These are phyloP conservation scores for Zoanthus sociatus DNA, from an alignment of 92 coral and sea anemone species.

Conservation along the genomic window DNA sequence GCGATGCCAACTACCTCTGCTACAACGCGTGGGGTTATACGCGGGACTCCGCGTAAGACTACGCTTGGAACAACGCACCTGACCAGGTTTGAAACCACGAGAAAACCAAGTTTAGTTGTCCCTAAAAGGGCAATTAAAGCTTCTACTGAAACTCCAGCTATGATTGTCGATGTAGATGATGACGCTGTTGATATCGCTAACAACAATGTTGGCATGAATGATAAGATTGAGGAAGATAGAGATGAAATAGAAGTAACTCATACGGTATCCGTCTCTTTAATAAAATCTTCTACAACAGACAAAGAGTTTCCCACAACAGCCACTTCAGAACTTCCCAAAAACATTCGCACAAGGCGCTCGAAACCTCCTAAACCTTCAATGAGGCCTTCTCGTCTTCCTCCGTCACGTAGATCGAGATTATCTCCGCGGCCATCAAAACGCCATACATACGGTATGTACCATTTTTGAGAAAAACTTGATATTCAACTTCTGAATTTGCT, in stretches of 20 bases:
- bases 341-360: not conserved
- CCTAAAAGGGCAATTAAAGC: not conserved
- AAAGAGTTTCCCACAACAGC: not conserved
- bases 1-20: not conserved
- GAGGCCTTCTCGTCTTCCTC: not conserved
- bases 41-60: not conserved
- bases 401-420: not conserved
- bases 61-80: not conserved
- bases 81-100: not conserved
- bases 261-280: not conserved
- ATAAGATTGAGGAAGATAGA: not conserved
- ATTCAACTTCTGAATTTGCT: not conserved
- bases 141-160: not conserved
- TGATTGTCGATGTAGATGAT: not conserved
- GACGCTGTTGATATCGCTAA: not conserved
- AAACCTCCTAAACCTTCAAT: not conserved
- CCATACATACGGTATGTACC: not conserved
- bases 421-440: not conserved
- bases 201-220: not conserved
- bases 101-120: not conserved
- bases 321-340: not conserved
- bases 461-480: not conserved
- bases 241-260: not conserved
- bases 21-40: not conserved
- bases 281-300: not conserved